Conservation (phyloP, 2,888 invertebrate genomes). For the Caenorhabditis macrosperma region DNA sequence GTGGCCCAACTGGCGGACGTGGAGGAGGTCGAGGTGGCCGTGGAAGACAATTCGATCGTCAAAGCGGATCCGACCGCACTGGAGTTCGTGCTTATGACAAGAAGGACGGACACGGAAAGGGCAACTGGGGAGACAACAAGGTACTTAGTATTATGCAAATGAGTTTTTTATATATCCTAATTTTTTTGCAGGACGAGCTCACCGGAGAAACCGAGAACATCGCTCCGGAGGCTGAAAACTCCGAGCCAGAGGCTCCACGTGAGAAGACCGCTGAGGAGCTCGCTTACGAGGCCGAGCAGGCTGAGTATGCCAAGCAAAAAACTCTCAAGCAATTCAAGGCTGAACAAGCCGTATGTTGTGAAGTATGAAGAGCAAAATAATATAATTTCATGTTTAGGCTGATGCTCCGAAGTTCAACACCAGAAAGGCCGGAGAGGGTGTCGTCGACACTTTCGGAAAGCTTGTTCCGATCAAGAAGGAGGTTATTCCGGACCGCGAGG, state of each 20-base stretch:
- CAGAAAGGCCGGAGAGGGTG: slow-evolving; percentile 74
- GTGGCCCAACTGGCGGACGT: slow-evolving; percentile 55
- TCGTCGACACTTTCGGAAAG: slow-evolving; percentile 68
- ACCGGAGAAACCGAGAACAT: slow-evolving; percentile 72
- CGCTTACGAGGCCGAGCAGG: slow-evolving; percentile 67
- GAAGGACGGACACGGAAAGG: slow-evolving; percentile 81
- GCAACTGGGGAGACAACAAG: slow-evolving; percentile 78
- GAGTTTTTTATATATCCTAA: not conserved
- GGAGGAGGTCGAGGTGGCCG: slow-evolving; percentile 66
- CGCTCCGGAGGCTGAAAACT: slow-evolving; percentile 59
- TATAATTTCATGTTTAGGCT: slow-evolving; percentile 40
- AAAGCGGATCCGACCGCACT: slow-evolving; percentile 76
- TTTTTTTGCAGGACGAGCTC: slow-evolving; percentile 67
- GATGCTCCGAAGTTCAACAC: slow-evolving; percentile 74
- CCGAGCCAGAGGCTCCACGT: slow-evolving; percentile 66
- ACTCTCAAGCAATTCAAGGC: slow-evolving; percentile 76
- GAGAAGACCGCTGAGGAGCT: slow-evolving; percentile 75
- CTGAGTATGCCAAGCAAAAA: slow-evolving; percentile 75
- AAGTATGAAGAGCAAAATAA: not conserved
- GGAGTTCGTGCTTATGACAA: slow-evolving; percentile 74
- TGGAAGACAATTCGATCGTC: slow-evolving; percentile 74
- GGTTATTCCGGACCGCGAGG: slow-evolving; percentile 62
- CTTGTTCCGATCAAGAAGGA: slow-evolving; percentile 73
- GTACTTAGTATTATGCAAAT: not conserved
- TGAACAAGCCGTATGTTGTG: slow-evolving; percentile 53